Evolutionary conservation across 1,140 invertebrate genomes (phyloP).

Genomic region (Trichomalopsis sarcophagae): DNA sequence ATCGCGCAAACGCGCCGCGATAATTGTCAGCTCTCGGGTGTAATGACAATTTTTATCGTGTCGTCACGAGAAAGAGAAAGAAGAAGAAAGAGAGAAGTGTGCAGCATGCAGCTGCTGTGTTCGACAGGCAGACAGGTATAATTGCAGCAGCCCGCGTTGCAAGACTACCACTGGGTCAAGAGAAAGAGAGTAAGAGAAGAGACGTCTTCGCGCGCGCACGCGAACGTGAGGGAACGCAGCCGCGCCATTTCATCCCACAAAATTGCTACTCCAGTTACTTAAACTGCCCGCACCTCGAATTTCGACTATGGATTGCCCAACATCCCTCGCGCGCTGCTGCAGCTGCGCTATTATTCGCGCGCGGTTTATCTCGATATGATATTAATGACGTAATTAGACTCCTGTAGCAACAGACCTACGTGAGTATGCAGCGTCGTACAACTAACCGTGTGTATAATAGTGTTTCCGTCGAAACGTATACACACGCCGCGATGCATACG

Average conservation of each 20-base stretch:
- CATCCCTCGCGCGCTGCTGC: background rate
- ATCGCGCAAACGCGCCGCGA: conserved; percentile 69
- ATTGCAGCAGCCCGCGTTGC: conserved; percentile 66
- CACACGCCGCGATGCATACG: background rate
- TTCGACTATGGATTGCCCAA: conserved; percentile 19
- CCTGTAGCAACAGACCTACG: background rate
- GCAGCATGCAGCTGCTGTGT: background rate
- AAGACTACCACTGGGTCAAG: conserved; percentile 50
- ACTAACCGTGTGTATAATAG: background rate
- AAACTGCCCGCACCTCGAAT: conserved; percentile 18
- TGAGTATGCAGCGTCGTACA: background rate
- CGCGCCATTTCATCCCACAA: conserved; percentile 19
- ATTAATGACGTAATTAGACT: background rate
- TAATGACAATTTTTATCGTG: conserved; percentile 74
- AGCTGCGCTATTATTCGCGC: background rate
- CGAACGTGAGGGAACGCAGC: conserved; percentile 49
- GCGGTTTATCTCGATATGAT: conserved; percentile 26
- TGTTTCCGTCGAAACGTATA: background rate
- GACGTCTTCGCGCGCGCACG: conserved; percentile 61
- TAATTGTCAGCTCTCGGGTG: conserved; percentile 68
- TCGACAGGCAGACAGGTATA: conserved; percentile 54
- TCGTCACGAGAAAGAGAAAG: conserved; percentile 58
- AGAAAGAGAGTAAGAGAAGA: background rate
- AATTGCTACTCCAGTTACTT: conserved; percentile 40
- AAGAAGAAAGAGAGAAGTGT: too few relatives aligned